phyloP scores from a whole-genome alignment of 2,888 invertebrate species.

The Ichneumon xanthorius region DNA sequence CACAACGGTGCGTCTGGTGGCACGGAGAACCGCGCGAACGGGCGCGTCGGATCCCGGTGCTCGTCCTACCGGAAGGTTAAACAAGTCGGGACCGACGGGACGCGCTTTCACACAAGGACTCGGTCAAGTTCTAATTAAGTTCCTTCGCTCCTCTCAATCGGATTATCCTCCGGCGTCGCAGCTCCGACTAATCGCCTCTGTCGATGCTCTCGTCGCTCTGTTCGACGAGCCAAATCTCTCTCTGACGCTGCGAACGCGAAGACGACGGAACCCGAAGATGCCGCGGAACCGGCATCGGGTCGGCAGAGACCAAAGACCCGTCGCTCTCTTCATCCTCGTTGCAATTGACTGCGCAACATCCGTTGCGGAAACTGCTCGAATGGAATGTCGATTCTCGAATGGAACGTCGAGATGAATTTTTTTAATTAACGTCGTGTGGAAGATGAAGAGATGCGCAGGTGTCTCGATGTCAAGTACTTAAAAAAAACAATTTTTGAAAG shows the following conservation, averaged over 20 bases:
- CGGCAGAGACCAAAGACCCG: background rate
- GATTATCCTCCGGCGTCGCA: constrained; percentile 63
- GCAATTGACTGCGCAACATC: background rate
- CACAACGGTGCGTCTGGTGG: constrained; percentile 7
- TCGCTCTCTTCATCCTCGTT: background rate
- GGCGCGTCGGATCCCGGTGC: constrained; percentile 31
- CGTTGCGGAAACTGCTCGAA: background rate
- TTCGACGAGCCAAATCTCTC: background rate
- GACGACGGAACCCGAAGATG: constrained; percentile 3
- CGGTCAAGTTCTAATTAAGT: constrained; percentile 70
- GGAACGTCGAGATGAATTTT: too few species aligned
- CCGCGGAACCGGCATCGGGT: background rate
- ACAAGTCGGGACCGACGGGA: constrained; percentile 62
- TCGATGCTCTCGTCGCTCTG: constrained; percentile 9
- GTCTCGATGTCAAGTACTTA: too few species aligned
- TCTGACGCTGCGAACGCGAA: constrained; percentile 6
- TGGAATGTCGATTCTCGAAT: background rate
- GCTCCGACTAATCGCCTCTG: constrained; percentile 38
- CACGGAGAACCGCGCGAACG: constrained; percentile 19
- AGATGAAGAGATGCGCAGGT: too few species aligned
- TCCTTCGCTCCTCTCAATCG: constrained; percentile 63
- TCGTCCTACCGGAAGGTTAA: constrained; percentile 68
- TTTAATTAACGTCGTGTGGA: too few species aligned
- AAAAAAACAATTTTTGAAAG: too few species aligned
- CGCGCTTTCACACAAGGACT: constrained; percentile 62